Evolutionary conservation across 2,113 vertebrate species (phyloP).

Genomic region (Ctenodactylus gundi): DNA sequence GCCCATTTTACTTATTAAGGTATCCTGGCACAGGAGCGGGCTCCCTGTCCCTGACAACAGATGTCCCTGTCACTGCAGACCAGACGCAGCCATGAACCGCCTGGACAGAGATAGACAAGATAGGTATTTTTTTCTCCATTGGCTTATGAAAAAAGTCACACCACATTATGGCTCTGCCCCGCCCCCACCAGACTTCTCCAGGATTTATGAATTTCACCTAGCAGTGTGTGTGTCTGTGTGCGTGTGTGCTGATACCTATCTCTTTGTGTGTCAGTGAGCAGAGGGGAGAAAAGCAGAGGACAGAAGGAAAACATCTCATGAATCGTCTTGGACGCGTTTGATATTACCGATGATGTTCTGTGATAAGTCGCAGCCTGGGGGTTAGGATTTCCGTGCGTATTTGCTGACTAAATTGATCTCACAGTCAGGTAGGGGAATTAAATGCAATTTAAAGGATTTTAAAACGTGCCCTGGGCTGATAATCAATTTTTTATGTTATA

Average conservation of each 20-base stretch:
- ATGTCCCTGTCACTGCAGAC: conserved; percentile 21
- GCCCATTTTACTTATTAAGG: conserved; percentile 19
- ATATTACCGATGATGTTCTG: conserved; percentile 53
- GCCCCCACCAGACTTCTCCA: conserved; percentile 18
- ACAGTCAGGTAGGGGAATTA: neutral
- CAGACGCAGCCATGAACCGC: neutral
- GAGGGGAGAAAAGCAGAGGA: conserved; percentile 48
- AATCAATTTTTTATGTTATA: conserved; percentile 47
- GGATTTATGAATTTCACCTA: conserved; percentile 57
- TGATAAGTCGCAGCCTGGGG: neutral
- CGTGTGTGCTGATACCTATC: conserved; percentile 56
- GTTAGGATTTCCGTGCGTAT: conserved; percentile 29
- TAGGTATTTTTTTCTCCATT: conserved; percentile 15
- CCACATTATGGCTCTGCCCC: neutral
- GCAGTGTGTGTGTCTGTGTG: neutral
- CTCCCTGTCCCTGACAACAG: neutral
- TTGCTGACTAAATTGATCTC: conserved; percentile 50
- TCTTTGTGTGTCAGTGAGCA: conserved; percentile 55
- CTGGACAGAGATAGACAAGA: conserved; percentile 35
- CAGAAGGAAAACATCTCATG: conserved; percentile 45
- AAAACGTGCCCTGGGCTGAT: neutral
- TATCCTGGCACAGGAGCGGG: neutral
- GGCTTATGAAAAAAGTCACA: neutral
- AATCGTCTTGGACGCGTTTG: conserved; percentile 51
- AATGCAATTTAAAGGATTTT: conserved; percentile 40